phyloP scores from a whole-genome alignment of 2,797 vertebrate species.

The Bradypus variegatus region DNA sequence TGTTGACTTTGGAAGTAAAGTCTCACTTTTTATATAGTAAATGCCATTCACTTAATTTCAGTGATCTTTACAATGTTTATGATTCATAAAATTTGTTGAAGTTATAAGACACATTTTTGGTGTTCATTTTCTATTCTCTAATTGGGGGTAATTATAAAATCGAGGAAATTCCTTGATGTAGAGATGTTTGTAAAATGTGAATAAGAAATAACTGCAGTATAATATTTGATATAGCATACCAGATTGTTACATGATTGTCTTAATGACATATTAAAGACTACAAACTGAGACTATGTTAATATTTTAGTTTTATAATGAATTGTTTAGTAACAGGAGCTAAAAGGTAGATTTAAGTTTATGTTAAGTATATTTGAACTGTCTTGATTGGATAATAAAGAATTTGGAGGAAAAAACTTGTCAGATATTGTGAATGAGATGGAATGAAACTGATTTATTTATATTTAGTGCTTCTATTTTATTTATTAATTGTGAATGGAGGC shows the following conservation, averaged over 20 bases:
- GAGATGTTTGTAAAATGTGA: slow-evolving; percentile 33
- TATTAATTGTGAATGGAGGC: neutral
- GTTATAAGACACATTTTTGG: slow-evolving; percentile 18
- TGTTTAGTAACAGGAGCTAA: slow-evolving; percentile 18
- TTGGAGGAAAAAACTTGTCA: neutral
- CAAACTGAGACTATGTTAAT: neutral
- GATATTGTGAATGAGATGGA: slow-evolving; percentile 19
- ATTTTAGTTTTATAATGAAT: slow-evolving; percentile 27
- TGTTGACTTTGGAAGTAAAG: slow-evolving; percentile 13
- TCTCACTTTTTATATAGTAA: slow-evolving; percentile 30
- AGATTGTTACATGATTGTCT: neutral
- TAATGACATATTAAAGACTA: neutral
- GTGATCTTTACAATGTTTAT: slow-evolving; percentile 14
- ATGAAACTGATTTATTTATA: neutral
- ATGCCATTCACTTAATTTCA: slow-evolving; percentile 30
- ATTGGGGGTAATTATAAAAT: slow-evolving; percentile 22
- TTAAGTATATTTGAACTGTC: slow-evolving; percentile 3
- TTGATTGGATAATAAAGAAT: slow-evolving; percentile 34
- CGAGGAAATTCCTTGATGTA: slow-evolving; percentile 29
- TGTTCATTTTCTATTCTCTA: slow-evolving; percentile 17
- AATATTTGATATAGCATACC: slow-evolving; percentile 5
- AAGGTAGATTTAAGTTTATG: neutral
- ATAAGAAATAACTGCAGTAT: slow-evolving; percentile 20
- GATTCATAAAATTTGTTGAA: slow-evolving; percentile 24
- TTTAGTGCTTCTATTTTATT: slow-evolving; percentile 12